Evolutionary conservation across 2,888 invertebrate species (phyloP).

Genomic region (Drosophila subquinaria): DNA sequence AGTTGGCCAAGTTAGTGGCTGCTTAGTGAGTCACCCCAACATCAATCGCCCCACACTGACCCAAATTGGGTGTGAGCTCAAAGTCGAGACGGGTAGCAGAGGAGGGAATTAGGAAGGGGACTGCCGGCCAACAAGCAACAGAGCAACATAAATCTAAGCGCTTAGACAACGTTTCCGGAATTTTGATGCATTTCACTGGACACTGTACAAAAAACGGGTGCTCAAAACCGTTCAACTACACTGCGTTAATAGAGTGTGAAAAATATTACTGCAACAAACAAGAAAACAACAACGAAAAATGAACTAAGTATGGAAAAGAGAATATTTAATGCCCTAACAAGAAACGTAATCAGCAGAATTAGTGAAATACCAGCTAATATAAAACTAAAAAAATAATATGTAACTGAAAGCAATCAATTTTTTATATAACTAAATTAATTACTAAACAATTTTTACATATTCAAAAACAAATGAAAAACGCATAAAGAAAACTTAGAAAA

Average conservation of each 20-base stretch:
- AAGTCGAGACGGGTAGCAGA: not conserved
- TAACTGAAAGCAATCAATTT: no score
- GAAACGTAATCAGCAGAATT: not conserved
- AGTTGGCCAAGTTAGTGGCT: slow-evolving; percentile 55
- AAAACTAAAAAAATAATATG: not conserved
- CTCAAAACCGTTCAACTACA: slow-evolving; percentile 34
- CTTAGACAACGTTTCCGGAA: slow-evolving; percentile 67
- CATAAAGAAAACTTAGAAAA: not conserved
- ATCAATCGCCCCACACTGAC: slow-evolving; percentile 52
- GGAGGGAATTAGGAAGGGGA: not conserved
- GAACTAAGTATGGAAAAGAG: not conserved
- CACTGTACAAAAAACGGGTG: slow-evolving; percentile 21
- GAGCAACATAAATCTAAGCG: slow-evolving; percentile 59
- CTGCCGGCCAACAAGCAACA: slow-evolving; percentile 1
- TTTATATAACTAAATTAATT: no score
- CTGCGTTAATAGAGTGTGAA: slow-evolving; percentile 72
- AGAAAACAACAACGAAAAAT: not conserved
- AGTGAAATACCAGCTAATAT: not conserved
- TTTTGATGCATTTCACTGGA: slow-evolving; percentile 67
- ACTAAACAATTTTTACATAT: not conserved
- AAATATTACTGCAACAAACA: slow-evolving; percentile 33
- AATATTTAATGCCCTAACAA: slow-evolving; percentile 16
- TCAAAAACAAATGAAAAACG: not conserved
- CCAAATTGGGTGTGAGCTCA: slow-evolving; percentile 51
- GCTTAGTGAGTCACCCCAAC: slow-evolving; percentile 57